These are phyloP conservation scores for Ormyrus nitidulus DNA, from an alignment of 2,888 invertebrate species.

Conservation along the genomic window DNA sequence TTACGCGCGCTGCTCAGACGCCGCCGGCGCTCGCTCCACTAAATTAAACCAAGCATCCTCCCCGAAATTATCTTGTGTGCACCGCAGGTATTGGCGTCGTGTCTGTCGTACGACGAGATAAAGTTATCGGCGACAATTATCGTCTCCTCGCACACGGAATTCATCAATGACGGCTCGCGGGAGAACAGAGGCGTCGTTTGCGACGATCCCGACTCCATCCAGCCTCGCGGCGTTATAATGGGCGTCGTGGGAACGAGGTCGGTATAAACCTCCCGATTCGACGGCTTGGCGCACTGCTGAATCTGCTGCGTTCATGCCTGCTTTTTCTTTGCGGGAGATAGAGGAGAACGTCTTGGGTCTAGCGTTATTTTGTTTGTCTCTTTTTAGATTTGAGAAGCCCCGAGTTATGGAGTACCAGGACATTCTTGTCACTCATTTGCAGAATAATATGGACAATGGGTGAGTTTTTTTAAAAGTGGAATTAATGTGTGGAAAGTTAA, in stretches of 20 bases:
- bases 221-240: slow-evolving; percentile 77
- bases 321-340: not conserved
- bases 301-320: not conserved
- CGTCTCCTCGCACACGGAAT: slow-evolving; percentile 79
- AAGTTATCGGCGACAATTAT: slow-evolving; percentile 80
- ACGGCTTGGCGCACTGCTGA: not conserved
- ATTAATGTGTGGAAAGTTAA: too few species aligned
- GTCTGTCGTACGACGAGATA: slow-evolving; percentile 81
- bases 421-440: slow-evolving; percentile 77
- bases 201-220: slow-evolving; percentile 75
- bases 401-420: slow-evolving; percentile 81
- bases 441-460: slow-evolving; percentile 77
- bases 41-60: too few species aligned
- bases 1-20: too few species aligned
- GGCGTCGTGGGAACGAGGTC: slow-evolving; percentile 72
- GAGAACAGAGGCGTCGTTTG: slow-evolving; percentile 77
- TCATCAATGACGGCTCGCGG: slow-evolving; percentile 80
- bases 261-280: slow-evolving; percentile 33
- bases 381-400: slow-evolving; percentile 76
- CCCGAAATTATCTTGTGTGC: too few species aligned
- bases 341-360: not conserved
- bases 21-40: too few species aligned
- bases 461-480: slow-evolving; percentile 63
- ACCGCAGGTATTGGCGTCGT: slow-evolving; percentile 75
- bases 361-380: not conserved